phyloP scores from a whole-genome alignment of 2,113 vertebrate genomes.

The Gavia stellata region DNA sequence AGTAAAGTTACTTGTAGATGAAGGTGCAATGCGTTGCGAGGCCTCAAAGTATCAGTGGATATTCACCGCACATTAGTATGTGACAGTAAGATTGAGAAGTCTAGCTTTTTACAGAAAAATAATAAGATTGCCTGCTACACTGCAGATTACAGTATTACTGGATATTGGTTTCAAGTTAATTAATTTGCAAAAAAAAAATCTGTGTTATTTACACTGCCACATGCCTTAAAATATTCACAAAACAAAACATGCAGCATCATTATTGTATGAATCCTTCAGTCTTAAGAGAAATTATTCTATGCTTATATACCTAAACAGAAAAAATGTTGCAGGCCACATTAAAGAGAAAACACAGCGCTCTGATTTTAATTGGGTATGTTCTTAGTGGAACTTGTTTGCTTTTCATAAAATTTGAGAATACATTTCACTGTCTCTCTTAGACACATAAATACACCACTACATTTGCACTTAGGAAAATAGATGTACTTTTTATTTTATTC shows the following conservation, averaged over 20 bases:
- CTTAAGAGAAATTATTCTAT: neutral
- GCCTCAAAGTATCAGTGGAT: constrained; percentile 14
- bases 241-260: neutral
- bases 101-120: neutral
- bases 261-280: neutral
- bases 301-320: neutral
- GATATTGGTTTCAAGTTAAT: constrained; percentile 20
- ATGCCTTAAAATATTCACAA: neutral
- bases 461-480: neutral
- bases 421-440: neutral
- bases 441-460: neutral
- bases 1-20: neutral
- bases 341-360: neutral
- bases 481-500: neutral
- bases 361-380: neutral
- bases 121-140: constrained; percentile 4
- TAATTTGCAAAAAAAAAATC: neutral
- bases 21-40: neutral
- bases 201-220: neutral
- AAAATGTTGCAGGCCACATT: neutral
- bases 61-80: constrained; percentile 6
- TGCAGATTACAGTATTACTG: neutral
- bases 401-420: neutral
- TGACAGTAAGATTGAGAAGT: neutral
- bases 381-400: neutral